Conservation (phyloP, 2,797 vertebrate species). For the Octomys mimax region DNA sequence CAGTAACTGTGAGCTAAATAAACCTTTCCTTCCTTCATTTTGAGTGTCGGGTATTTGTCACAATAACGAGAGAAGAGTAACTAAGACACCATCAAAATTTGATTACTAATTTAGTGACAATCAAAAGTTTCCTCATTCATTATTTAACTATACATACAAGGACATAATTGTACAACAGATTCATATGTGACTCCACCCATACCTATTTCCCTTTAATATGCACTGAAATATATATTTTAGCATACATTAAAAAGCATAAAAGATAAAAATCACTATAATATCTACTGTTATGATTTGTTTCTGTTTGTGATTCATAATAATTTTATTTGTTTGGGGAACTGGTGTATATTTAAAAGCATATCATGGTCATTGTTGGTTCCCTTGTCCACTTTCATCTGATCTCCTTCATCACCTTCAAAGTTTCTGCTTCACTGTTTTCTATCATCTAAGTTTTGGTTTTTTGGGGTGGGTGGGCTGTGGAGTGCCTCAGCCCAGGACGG, state of each 20-base stretch:
- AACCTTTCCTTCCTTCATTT: too few relatives aligned
- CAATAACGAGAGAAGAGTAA: too few relatives aligned
- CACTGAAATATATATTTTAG: constrained; percentile 8
- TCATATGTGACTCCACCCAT: neutral
- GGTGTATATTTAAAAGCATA: neutral
- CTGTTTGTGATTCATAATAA: neutral
- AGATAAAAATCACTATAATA: neutral
- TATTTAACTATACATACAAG: neutral
- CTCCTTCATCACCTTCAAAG: neutral
- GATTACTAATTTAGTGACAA: neutral
- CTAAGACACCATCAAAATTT: too few relatives aligned
- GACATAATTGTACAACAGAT: neutral
- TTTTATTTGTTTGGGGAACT: neutral
- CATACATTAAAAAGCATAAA: neutral
- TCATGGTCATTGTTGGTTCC: neutral
- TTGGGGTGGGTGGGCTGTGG: too few relatives aligned
- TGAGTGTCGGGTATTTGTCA: too few relatives aligned
- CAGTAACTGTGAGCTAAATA: too few relatives aligned
- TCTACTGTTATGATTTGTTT: neutral
- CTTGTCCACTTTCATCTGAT: neutral
- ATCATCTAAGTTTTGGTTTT: neutral
- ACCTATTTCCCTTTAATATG: neutral
- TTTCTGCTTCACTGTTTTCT: neutral
- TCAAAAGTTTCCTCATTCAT: neutral
- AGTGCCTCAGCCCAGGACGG: too few relatives aligned